Percentiles rank a stretch among this genome's conserved stretches.
Evolutionary conservation across 2,888 invertebrate genomes (phyloP).

Genomic region (Neoascia interrupta): DNA sequence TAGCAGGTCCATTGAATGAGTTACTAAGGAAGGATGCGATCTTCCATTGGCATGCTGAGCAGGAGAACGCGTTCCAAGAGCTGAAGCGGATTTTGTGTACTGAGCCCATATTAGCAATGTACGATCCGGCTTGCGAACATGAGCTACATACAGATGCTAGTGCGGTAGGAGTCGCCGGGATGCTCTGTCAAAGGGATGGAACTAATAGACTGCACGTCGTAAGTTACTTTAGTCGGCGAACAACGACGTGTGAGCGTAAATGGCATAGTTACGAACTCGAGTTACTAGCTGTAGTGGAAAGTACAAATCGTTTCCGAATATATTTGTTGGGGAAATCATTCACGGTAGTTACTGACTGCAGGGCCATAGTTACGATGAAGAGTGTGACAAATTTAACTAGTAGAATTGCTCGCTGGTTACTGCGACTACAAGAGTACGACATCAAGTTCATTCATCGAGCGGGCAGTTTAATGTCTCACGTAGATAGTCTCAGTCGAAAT

Average conservation of each 20-base stretch:
- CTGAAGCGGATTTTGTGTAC: background rate
- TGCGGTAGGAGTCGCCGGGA: background rate
- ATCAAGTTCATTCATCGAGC: too few relatives aligned
- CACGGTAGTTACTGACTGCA: background rate
- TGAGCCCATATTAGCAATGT: background rate
- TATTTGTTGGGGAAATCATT: background rate
- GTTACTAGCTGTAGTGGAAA: background rate
- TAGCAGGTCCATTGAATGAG: background rate
- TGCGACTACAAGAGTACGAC: too few relatives aligned
- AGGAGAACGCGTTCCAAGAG: background rate
- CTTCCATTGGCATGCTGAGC: background rate
- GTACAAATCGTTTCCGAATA: background rate
- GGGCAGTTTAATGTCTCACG: too few relatives aligned
- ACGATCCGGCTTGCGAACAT: background rate
- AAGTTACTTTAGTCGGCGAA: too few relatives aligned
- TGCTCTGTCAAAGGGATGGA: background rate
- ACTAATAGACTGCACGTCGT: background rate
- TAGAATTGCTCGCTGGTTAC: too few relatives aligned
- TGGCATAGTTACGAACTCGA: background rate
- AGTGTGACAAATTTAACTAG: too few relatives aligned
- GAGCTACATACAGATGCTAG: background rate
- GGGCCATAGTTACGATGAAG: too few relatives aligned
- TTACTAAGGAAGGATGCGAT: background rate
- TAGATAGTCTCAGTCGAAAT: too few relatives aligned
- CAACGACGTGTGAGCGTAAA: too few relatives aligned